Evolutionary conservation across 2,888 invertebrate species (phyloP), one percentile per base, ranked within the genome.

Genomic region (Acholoe squamosa): DNA sequence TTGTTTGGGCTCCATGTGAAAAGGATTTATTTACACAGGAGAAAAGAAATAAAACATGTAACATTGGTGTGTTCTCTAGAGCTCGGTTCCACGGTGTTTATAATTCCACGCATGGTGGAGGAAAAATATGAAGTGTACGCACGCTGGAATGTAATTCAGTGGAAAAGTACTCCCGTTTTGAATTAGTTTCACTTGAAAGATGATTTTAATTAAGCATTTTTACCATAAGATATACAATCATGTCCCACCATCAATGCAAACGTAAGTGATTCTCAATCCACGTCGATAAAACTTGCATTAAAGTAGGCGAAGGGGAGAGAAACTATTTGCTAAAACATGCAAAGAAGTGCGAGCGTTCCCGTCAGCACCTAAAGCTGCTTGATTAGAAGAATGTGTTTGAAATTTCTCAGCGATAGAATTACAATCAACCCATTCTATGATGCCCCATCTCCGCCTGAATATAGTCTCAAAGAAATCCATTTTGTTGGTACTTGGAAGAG

Each of bases 121-220:
- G 10, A 43, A 14, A 61, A 61, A 61, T 19, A 7, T 14, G 19
- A 61, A 14, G 22, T 19, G 61, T 61, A 61, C 12, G n/a, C 61
- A 61, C n/a, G 14, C n/a, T 61, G 61, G 3, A n/a, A 61, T n/a
- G 19, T n/a, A 61, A 61, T 61, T 61, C 61, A 61, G 61, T n/a
- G 61, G 61, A 61, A 61, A 61, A 61, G 22, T 19, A n/a, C 19
- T 61, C 1, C 19, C 61, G n/a, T 61, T 61, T n/a, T 19, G 61
- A 61, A 61, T 61, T 61, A 61, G 61, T 61, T 61, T n/a, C 61
- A 61, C 61, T n/a, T 61, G 61, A 61, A 61, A 61, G 61, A 61
- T 61, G 3, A n/a, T 61, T 61, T 61, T 61, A 61, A 61, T 61
- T 61, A 61, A 61, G n/a, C 61, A 61, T 61, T 61, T 61, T 61